phyloP scores from a whole-genome alignment of 2,113 vertebrate species.

The Irena cyanogastra region DNA sequence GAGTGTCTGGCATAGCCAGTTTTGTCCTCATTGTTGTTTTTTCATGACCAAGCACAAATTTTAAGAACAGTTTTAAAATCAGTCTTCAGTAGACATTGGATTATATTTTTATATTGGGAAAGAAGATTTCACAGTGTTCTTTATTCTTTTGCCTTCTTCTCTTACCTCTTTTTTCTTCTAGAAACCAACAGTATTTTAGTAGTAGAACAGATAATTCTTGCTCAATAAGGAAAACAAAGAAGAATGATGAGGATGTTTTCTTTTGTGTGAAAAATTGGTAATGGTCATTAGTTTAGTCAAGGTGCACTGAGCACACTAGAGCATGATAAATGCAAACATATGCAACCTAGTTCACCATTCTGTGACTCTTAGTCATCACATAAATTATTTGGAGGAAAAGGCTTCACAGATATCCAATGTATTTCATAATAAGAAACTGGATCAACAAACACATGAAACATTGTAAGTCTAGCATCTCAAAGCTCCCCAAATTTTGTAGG shows the following conservation, averaged over 20 bases:
- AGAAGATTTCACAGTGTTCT: neutral
- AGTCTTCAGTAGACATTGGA: neutral
- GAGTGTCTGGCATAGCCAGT: neutral
- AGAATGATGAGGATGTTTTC: neutral
- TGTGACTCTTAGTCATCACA: neutral
- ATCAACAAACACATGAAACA: slow-evolving; percentile 16
- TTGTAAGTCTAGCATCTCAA: neutral
- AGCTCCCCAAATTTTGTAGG: neutral
- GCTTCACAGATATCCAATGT: neutral
- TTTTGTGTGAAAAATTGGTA: neutral
- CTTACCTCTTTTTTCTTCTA: neutral
- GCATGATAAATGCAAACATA: slow-evolving; percentile 1
- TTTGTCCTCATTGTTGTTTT: neutral
- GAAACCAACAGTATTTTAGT: neutral
- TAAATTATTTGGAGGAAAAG: slow-evolving; percentile 24
- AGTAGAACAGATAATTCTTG: neutral
- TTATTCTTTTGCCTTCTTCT: neutral
- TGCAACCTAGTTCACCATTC: slow-evolving; percentile 7
- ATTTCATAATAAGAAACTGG: neutral
- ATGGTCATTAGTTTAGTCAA: slow-evolving; percentile 12
- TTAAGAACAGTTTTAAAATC: neutral
- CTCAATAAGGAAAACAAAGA: neutral
- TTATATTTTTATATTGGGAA: neutral
- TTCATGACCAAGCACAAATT: neutral
- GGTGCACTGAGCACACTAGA: neutral